Percentiles rank a stretch among this genome's conserved stretches.
phyloP scores from a whole-genome alignment of 2,113 vertebrate genomes.

The Myotis yumanensis region DNA sequence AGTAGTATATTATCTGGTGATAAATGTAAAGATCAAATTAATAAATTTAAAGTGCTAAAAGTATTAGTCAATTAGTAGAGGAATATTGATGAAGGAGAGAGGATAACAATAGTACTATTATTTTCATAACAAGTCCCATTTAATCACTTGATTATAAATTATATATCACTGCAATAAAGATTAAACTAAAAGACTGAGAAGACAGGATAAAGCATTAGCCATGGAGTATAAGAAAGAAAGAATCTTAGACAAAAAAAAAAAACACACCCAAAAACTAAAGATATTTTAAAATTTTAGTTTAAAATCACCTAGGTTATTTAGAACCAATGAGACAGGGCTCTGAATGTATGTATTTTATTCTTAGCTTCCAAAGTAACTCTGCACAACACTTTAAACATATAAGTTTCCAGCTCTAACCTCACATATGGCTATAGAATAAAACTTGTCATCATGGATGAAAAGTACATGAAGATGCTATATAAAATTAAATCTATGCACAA shows the following conservation, averaged over 20 bases:
- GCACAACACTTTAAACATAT: background rate
- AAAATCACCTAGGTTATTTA: conserved; percentile 15
- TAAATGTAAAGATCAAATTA: conserved; percentile 45
- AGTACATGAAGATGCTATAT: background rate
- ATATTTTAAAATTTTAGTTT: background rate
- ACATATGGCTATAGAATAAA: background rate
- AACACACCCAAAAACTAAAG: background rate
- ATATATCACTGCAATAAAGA: conserved; percentile 6
- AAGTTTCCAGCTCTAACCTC: background rate
- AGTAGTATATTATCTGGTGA: background rate
- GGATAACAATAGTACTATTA: background rate
- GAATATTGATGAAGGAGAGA: background rate
- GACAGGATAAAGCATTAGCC: background rate
- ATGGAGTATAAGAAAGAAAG: background rate
- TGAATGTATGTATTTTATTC: background rate
- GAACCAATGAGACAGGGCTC: background rate
- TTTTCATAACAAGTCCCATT: conserved; percentile 20
- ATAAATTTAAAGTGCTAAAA: conserved; percentile 19
- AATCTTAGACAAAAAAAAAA: background rate
- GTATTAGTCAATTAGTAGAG: background rate
- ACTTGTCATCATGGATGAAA: background rate
- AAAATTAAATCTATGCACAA: conserved; percentile 20
- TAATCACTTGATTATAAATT: conserved; percentile 31
- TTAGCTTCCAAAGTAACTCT: conserved; percentile 14
- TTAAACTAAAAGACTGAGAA: conserved; percentile 40